Percentiles rank a stretch among this genome's conserved stretches.
These are phyloP conservation scores for Drosophila tristis DNA, from an alignment of 1,140 invertebrate species.

Conservation along the genomic window DNA sequence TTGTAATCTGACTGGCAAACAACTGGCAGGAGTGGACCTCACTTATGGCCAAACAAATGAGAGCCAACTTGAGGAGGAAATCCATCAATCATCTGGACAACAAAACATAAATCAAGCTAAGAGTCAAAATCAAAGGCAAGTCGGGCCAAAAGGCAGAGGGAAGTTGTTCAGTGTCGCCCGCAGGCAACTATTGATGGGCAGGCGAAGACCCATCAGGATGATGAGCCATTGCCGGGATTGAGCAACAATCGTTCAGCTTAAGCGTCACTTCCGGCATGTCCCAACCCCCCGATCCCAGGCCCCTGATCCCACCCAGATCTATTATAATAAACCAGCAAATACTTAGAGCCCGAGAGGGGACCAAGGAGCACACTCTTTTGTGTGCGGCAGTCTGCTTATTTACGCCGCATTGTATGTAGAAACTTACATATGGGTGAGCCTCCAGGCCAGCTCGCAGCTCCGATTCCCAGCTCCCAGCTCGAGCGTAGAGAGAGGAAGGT, in stretches of 20 bases:
- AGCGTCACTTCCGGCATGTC: conserved; percentile 57
- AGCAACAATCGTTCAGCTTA: conserved; percentile 55
- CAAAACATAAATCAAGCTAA: conserved; percentile 74
- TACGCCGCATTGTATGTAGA: conserved; percentile 83
- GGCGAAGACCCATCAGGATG: conserved; percentile 32
- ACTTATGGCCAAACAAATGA: conserved; percentile 40
- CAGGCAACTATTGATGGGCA: conserved; percentile 42
- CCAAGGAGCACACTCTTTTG: conserved; percentile 26
- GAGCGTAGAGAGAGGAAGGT: no score
- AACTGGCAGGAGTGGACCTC: conserved; percentile 5
- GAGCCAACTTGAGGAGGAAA: conserved; percentile 31
- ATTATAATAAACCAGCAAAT: conserved; percentile 57
- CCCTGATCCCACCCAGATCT: conserved; percentile 32
- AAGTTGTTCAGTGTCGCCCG: conserved; percentile 20
- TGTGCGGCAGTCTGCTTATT: conserved; percentile 75
- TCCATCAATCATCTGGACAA: conserved; percentile 71
- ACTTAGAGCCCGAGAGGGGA: conserved; percentile 46
- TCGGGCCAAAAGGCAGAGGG: neutral
- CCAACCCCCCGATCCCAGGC: conserved; percentile 10
- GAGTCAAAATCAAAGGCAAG: conserved; percentile 24
- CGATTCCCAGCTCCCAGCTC: neutral
- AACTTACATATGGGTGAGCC: conserved; percentile 77
- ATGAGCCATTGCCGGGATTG: conserved; percentile 44
- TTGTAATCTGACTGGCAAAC: conserved; percentile 55
- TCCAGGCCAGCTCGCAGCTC: conserved; percentile 40